Base-by-base conservation (phyloP, 2,113 vertebrate genomes). In the Bos javanicus region DNA sequence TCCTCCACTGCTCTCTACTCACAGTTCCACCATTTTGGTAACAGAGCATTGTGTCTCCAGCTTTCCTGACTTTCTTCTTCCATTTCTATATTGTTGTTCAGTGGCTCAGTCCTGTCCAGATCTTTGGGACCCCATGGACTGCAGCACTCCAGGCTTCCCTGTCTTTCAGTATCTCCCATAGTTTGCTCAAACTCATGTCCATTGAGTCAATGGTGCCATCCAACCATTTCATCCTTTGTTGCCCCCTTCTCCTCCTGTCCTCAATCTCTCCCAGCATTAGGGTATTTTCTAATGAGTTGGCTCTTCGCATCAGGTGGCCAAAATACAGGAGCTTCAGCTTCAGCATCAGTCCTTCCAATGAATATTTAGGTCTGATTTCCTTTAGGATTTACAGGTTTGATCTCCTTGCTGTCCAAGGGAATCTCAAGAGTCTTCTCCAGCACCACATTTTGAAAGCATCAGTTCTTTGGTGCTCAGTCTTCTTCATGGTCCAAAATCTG, bases 21-120 rank as follows among this genome's bases (percentile, higher is more conserved):
- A 43, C 6, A 0, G 10, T 15, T 6, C 0, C 2, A 0, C 4
- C 2, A 3, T 10, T 28, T 46, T 48, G 46, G 67, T 59, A 30
- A 43, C 15, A 23, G 17, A 50, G 17, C 14, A 0, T 28, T 48
- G 11, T 59, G 21, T 23, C 8, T 81, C 8, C 17, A 30, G 52
- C 5, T 50, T 59, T 87, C 54, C 14, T 74, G 3, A 54, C 4
- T 11, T 25, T 33, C 50, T 59, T 2, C 25, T 46, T 21, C 33
- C 30, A 8, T 26, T 21, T 81, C 59, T 19, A 11, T 7, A 2
- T 3, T 0, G 0, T 26, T 39, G 23, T 39, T 71, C 67, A 23
- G 10, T 12, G n/a, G n/a, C n/a, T 23, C 67, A 23, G 67, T 23
- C 19, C 19, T 71, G 67, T 71, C n/a, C n/a, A 36, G 19, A n/a